Evolutionary conservation across 2,888 invertebrate genomes (phyloP).

Genomic region (Xanthostigma xanthostigma): DNA sequence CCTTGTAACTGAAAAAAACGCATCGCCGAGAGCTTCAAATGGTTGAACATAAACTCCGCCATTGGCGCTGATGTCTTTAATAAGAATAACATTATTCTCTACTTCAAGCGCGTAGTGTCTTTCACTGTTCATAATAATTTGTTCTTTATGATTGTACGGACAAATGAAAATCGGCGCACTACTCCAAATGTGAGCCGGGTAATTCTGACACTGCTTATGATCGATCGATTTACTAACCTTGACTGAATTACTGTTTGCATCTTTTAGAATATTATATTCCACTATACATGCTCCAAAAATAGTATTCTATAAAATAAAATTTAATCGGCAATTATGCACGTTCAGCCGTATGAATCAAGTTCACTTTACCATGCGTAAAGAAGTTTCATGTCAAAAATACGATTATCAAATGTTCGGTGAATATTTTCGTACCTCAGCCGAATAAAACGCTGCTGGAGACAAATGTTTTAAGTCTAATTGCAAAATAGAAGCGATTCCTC

Average conservation of each 20-base stretch:
- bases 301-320: slow-evolving; percentile 7
- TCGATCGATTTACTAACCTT: slow-evolving; percentile 8
- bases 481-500: slow-evolving; percentile 8
- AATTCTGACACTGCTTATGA: slow-evolving; percentile 5
- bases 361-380: not conserved
- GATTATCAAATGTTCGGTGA: too few species aligned
- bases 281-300: slow-evolving; percentile 7
- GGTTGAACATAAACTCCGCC: slow-evolving; percentile 8
- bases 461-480: slow-evolving; percentile 7
- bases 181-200: slow-evolving; percentile 7
- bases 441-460: slow-evolving; percentile 5
- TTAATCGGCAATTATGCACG: too few species aligned
- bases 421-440: slow-evolving; percentile 5
- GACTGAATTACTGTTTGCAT: slow-evolving; percentile 1
- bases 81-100: slow-evolving; percentile 4
- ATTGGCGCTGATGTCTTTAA: slow-evolving; percentile 5
- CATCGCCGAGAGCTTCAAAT: slow-evolving; percentile 9
- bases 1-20: slow-evolving; percentile 7
- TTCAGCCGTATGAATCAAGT: not conserved
- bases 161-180: slow-evolving; percentile 7
- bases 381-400: not conserved
- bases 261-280: slow-evolving; percentile 8
- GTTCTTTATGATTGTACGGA: slow-evolving; percentile 3
- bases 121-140: slow-evolving; percentile 6
- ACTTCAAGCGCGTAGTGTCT: slow-evolving; percentile 5